Percentiles rank a stretch among this genome's conserved stretches.
Evolutionary conservation across 2,888 invertebrate genomes (phyloP).

Genomic region (Parnassius orleans): DNA sequence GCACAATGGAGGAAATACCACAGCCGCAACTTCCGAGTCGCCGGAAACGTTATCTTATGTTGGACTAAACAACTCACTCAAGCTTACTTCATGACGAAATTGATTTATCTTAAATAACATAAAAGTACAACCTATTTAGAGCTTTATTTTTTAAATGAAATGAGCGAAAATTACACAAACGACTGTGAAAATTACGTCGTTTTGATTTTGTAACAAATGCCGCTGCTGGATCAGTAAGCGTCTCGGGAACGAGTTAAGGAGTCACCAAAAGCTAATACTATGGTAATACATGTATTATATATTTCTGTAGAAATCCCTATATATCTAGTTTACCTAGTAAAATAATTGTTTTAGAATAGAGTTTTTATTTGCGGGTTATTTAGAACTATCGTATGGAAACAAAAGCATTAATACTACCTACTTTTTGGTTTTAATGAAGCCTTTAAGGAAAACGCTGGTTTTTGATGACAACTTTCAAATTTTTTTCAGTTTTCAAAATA

Average conservation of each 20-base stretch:
- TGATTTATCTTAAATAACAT: conserved; percentile 34
- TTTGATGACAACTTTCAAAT: no score
- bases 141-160: neutral
- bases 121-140: conserved; percentile 4
- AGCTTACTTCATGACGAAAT: conserved; percentile 39
- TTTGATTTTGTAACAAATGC: conserved; percentile 34
- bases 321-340: no score
- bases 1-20: conserved; percentile 47
- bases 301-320: conserved; percentile 3
- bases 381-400: no score
- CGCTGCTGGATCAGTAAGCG: conserved; percentile 59
- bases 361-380: no score
- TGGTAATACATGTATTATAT: conserved; percentile 49
- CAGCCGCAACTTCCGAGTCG: conserved; percentile 53
- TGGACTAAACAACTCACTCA: conserved; percentile 72
- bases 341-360: no score
- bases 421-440: no score
- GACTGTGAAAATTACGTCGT: conserved; percentile 19
- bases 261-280: conserved; percentile 68
- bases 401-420: no score
- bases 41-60: conserved; percentile 68
- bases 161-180: neutral
- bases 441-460: no score
- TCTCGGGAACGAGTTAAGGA: conserved; percentile 60
- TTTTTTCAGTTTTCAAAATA: no score